phyloP scores from a whole-genome alignment of 2,888 invertebrate genomes.

The Tetheella fluctuosa region DNA sequence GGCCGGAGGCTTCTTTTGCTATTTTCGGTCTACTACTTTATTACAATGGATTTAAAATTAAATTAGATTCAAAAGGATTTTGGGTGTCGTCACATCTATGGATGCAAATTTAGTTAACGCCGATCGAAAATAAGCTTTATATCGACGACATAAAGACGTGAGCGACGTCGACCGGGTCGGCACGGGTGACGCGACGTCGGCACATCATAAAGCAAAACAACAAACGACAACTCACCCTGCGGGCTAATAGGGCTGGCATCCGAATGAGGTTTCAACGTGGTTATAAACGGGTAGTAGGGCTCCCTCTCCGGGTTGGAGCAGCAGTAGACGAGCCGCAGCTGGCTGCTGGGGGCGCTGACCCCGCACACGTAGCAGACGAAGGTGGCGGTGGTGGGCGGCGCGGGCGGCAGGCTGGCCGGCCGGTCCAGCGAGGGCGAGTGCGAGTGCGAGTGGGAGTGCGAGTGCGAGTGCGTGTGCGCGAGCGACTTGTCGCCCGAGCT shows the following conservation, averaged over 20 bases:
- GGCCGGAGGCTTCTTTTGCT: too few species aligned
- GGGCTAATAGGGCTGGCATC: conserved; percentile 95
- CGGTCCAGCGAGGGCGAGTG: conserved; percentile 52
- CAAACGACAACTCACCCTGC: conserved; percentile 84
- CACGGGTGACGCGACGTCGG: too few species aligned
- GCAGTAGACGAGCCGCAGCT: conserved; percentile 92
- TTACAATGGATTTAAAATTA: too few species aligned
- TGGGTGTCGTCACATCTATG: too few species aligned
- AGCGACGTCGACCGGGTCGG: too few species aligned
- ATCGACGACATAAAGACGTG: too few species aligned
- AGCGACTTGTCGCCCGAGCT: conserved; percentile 75
- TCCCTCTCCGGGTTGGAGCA: conserved; percentile 93
- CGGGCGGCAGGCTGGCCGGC: conserved; percentile 54
- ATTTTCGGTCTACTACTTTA: too few species aligned
- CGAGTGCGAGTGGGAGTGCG: conserved; percentile 58
- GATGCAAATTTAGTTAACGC: too few species aligned
- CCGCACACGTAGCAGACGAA: conserved; percentile 97
- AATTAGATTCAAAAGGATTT: too few species aligned
- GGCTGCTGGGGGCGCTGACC: conserved; percentile 90
- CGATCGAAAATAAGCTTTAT: too few species aligned
- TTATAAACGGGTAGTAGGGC: conserved; percentile 95
- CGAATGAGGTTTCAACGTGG: conserved; percentile 90
- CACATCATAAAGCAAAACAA: too few species aligned
- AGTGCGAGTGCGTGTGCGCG: conserved; percentile 62
- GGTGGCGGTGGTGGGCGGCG: conserved; percentile 64